Conservation (phyloP, 2,113 vertebrate genomes). For the Pluvialis apricaria region DNA sequence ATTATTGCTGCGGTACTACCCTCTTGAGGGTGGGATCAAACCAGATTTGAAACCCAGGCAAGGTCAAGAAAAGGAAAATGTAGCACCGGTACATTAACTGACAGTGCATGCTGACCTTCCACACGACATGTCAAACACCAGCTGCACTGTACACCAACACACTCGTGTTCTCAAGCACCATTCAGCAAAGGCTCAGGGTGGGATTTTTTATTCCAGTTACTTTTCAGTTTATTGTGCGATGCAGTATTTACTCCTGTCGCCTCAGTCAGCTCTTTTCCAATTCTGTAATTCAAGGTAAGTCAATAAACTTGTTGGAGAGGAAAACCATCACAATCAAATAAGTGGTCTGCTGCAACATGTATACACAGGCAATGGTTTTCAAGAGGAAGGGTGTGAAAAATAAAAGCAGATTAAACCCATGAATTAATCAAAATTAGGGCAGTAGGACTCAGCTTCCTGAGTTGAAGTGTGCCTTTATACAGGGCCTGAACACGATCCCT, state of each 20-base stretch:
- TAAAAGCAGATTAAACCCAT: neutral
- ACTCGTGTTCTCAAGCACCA: neutral
- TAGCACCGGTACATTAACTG: conserved; percentile 10
- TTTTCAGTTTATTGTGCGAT: neutral
- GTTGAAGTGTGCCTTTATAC: neutral
- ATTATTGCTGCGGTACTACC: conserved; percentile 8
- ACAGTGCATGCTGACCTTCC: conserved; percentile 3
- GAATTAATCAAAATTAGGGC: neutral
- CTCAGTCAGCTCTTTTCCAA: neutral
- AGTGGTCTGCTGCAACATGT: neutral
- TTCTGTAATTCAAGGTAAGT: conserved; percentile 4
- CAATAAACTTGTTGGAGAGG: conserved; percentile 6
- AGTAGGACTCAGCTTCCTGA: neutral
- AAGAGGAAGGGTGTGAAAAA: neutral
- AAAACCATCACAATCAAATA: neutral
- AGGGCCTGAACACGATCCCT: neutral
- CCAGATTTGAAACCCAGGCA: neutral
- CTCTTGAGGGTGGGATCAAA: conserved; percentile 27
- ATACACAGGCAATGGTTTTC: neutral
- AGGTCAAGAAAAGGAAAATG: conserved; percentile 26
- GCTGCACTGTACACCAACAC: neutral
- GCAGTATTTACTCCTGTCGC: neutral
- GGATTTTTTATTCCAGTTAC: neutral
- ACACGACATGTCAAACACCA: neutral
- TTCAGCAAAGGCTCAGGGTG: neutral